Evolutionary conservation across 2,113 vertebrate species (phyloP).

Genomic region (Nannobrachium achirus): DNA sequence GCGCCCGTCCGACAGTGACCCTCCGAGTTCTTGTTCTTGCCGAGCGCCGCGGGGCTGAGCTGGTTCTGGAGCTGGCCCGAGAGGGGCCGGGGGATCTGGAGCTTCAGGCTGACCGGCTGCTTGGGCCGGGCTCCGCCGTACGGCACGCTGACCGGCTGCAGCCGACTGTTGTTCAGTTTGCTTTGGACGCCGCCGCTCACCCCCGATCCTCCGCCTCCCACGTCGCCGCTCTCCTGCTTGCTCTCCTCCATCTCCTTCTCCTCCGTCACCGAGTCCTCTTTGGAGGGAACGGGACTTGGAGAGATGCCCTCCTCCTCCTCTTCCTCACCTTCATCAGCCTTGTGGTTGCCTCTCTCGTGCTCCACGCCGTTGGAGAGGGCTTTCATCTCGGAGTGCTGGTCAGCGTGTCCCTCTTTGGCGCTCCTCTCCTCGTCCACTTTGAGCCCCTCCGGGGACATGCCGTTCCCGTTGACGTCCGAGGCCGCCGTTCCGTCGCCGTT

Average conservation of each 20-base stretch:
- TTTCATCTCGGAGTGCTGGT: slow-evolving; percentile 43
- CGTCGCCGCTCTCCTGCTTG: slow-evolving; percentile 91
- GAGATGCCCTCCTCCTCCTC: slow-evolving; percentile 61
- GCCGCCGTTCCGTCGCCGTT: slow-evolving; percentile 28
- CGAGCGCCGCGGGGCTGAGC: slow-evolving; percentile 74
- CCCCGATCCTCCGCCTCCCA: slow-evolving; percentile 78
- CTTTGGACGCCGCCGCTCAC: slow-evolving; percentile 53
- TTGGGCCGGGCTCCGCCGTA: slow-evolving; percentile 98
- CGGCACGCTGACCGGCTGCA: slow-evolving; percentile 89
- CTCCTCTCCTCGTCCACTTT: slow-evolving; percentile 43
- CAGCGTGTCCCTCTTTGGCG: slow-evolving; percentile 49
- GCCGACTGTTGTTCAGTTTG: slow-evolving; percentile 74
- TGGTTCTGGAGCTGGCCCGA: slow-evolving; percentile 90
- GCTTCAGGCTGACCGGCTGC: slow-evolving; percentile 92
- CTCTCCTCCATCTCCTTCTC: slow-evolving; percentile 99
- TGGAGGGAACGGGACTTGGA: slow-evolving; percentile 87
- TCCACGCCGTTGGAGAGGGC: slow-evolving; percentile 74
- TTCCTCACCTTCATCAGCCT: slow-evolving; percentile 31
- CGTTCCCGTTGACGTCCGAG: slow-evolving; percentile 21
- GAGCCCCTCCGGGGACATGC: not conserved
- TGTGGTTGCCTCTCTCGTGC: slow-evolving; percentile 28
- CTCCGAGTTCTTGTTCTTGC: slow-evolving; percentile 93
- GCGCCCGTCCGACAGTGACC: slow-evolving; percentile 64
- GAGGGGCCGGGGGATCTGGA: slow-evolving; percentile 92
- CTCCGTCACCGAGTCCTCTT: slow-evolving; percentile 97